phyloP scores from a whole-genome alignment of 1,140 invertebrate genomes.

The Drosophila kikkawai region DNA sequence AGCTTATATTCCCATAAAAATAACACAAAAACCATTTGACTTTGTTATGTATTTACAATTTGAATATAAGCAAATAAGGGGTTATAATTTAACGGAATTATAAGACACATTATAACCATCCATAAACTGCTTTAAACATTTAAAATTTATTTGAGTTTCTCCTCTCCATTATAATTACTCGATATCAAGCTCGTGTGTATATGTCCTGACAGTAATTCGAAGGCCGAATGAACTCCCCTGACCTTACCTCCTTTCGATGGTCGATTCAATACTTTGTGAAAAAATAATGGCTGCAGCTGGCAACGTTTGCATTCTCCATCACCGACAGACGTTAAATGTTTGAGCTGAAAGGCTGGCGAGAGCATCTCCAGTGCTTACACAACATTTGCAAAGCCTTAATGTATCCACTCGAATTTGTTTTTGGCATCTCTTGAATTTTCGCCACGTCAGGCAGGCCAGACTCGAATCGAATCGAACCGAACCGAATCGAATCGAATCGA shows the following conservation, averaged over 20 bases:
- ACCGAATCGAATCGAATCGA: slow-evolving; percentile 8
- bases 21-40: background rate
- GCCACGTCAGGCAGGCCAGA: slow-evolving; percentile 20
- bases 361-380: slow-evolving; percentile 30
- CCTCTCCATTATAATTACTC: background rate
- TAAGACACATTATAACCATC: too few species aligned
- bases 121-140: too few species aligned
- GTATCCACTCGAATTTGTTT: slow-evolving; percentile 54
- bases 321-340: slow-evolving; percentile 41
- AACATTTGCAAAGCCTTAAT: slow-evolving; percentile 51
- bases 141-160: background rate
- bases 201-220: slow-evolving; percentile 15
- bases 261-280: slow-evolving; percentile 2
- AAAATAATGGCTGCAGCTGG: slow-evolving; percentile 34
- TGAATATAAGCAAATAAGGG: background rate
- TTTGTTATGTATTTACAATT: background rate
- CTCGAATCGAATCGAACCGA: background rate
- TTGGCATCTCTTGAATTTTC: slow-evolving; percentile 32
- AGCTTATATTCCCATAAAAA: background rate
- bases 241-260: slow-evolving; percentile 2
- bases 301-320: slow-evolving; percentile 28
- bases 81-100: too few species aligned
- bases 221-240: slow-evolving; percentile 18
- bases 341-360: slow-evolving; percentile 11
- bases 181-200: background rate